Base-by-base conservation (phyloP, 1,140 invertebrate genomes). In the Manduca sexta region DNA sequence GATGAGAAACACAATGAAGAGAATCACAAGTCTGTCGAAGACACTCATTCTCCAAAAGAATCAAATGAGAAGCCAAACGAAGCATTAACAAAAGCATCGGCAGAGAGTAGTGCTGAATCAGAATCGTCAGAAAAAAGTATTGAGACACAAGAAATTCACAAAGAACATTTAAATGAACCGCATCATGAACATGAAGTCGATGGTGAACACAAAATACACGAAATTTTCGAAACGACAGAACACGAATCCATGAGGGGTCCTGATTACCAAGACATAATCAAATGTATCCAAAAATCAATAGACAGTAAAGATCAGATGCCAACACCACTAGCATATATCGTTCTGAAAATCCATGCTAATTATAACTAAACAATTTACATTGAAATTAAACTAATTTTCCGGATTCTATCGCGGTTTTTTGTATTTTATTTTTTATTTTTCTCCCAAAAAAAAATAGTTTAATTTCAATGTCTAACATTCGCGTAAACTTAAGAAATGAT, bases 201-300 rank as follows among this genome's bases (percentile, higher is more conserved):
- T 34, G 26, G 12, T 6, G 30, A 31, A 18, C 11, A 37, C n/a
- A 21, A 37, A 13, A 12, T 18, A 21, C 16, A 35, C n/a, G 33
- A 45, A 45, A 3, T n/a, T 1, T 10, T 33, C 8, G 29, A 30
- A 16, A 10, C 41, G 1, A 8, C 10, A n/a, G 38, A 17, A 35
- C 18, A 47, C 15, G 33, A 46, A 46, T 26, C 8, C 21, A 33
- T 15, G n/a, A 72, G 12, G 55, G 72, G 3, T 56, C 76, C 5
- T 7, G 7, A 1, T 1, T 82, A 79, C 48, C 61, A 69, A 29
- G 76, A 84, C 35, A 55, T 84, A 13, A 52, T 81, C 15, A 68
- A 67, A 37, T 84, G 81, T 54, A 54, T 80, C 37, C 65, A 80
- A 54, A 41, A 66, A 21, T 52, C 56, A 1, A 49, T 55, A 12